A percentile compares a stretch with the other conserved stretches of the same genome.
phyloP scores from a whole-genome alignment of 2,888 invertebrate species.

The Dasysyrphus albostriatus region DNA sequence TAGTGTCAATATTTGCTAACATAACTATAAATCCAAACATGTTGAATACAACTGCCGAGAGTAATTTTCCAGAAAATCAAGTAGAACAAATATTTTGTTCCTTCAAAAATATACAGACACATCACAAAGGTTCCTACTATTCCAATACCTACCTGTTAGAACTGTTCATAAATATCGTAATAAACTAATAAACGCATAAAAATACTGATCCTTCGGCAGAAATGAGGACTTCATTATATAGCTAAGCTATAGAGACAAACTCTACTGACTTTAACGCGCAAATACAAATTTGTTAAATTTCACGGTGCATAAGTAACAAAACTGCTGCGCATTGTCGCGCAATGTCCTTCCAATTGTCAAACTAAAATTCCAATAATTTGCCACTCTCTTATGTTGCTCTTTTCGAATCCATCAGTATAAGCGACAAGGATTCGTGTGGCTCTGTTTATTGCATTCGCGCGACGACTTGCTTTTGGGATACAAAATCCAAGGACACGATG shows the following conservation, averaged over 20 bases:
- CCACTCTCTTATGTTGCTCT: conserved; percentile 42
- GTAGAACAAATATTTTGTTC: conserved; percentile 2
- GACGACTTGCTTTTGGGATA: conserved; percentile 45
- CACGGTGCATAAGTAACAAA: conserved; percentile 71
- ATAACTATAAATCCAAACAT: conserved; percentile 4
- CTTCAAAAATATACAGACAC: neutral
- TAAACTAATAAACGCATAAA: conserved; percentile 74
- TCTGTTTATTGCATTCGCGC: conserved; percentile 72
- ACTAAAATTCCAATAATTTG: conserved; percentile 70
- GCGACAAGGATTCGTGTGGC: conserved; percentile 68
- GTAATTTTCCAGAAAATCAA: neutral
- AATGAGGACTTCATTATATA: conserved; percentile 32
- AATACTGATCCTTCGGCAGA: conserved; percentile 62
- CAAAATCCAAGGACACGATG: conserved; percentile 67
- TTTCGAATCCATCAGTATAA: neutral
- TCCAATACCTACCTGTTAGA: conserved; percentile 52
- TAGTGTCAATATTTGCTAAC: conserved; percentile 16
- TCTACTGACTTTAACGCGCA: neutral
- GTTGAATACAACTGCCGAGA: neutral
- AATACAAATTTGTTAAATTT: conserved; percentile 53
- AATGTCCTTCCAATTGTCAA: conserved; percentile 68
- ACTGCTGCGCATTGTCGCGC: conserved; percentile 63
- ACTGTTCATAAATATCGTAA: conserved; percentile 52
- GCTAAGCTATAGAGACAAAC: neutral
- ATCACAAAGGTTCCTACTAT: neutral